Base-by-base conservation (phyloP, 2,113 vertebrate genomes). In the Hydrochoerus hydrochaeris region DNA sequence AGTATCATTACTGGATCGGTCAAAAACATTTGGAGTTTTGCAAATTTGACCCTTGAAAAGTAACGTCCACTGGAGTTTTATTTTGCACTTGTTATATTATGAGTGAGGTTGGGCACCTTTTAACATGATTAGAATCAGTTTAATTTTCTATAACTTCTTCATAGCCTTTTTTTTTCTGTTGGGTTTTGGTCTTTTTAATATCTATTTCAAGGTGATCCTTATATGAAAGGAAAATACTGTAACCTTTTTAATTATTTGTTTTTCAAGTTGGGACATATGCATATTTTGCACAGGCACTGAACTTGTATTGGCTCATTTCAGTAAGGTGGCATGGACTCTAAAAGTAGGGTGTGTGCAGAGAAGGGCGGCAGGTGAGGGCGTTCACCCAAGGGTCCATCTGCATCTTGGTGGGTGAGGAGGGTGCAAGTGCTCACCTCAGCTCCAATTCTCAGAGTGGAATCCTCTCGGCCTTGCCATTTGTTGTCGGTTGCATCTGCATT, bases 401-500 rank as follows among this genome's bases (percentile, higher is more conserved):
- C 19, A 10, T 30, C 38, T 1, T 1, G 28, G 7, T 11, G 3
- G 5, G 6, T 44, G 17, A 14, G 9, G 52, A 84, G 46, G 32
- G 7, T 1, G 2, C 12, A 8, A 3, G 44, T 0, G 19, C 60
- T 94, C 54, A 92, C 60, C 32, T 62, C 7, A 1, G n/a, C 60
- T 95, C 60, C 38, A 30, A 11, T 80, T 58, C 85, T 77, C 94
- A 98, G 97, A 95, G 90, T n/a, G 97, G 97, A 22, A 73, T 97
- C 49, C 88, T 98, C 58, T 96, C 94, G 0, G 63, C 98, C 12
- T 54, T 98, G 60, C 90, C 91, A 0, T 99, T 99, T 57, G 2
- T 98, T 28, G 97, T 97, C 0, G 96, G 87, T 85, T 98, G 97
- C 97, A 2, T 99, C 41, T 75, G 97, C 60, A 86, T 97, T 0